A percentile compares a stretch with the other conserved stretches of the same genome.
These are phyloP conservation scores for Leptonema lineaticorne DNA, from an alignment of 1,140 invertebrate species.

Conservation along the genomic window DNA sequence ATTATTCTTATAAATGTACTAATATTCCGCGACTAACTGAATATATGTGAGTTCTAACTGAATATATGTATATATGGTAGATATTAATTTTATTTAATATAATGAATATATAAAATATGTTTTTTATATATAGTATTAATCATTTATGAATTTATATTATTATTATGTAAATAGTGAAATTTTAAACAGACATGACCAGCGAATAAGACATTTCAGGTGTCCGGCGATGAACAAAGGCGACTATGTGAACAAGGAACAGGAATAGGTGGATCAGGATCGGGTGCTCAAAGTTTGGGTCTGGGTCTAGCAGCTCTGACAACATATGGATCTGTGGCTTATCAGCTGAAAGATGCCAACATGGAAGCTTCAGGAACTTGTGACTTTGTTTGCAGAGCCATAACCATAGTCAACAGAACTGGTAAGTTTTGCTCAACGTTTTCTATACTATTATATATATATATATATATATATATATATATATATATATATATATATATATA, in stretches of 20 bases:
- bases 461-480: too few species aligned
- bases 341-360: constrained; percentile 78
- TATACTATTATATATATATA: too few species aligned
- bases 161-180: background rate
- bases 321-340: constrained; percentile 77
- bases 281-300: constrained; percentile 44
- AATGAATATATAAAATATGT: too few species aligned
- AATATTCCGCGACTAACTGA: background rate
- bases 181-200: constrained; percentile 15
- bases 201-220: constrained; percentile 58
- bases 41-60: background rate
- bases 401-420: constrained; percentile 76
- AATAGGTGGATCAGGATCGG: constrained; percentile 48
- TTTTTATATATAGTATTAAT: background rate
- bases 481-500: too few species aligned
- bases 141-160: background rate
- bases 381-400: constrained; percentile 71
- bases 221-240: constrained; percentile 70
- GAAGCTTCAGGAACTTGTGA: constrained; percentile 75
- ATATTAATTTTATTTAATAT: too few species aligned
- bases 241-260: constrained; percentile 62
- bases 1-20: background rate
- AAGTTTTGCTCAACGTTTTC: too few species aligned
- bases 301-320: constrained; percentile 63
- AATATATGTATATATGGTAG: background rate